These are phyloP conservation scores for Falco berigora DNA, from an alignment of 2,797 vertebrate genomes.

Conservation along the genomic window DNA sequence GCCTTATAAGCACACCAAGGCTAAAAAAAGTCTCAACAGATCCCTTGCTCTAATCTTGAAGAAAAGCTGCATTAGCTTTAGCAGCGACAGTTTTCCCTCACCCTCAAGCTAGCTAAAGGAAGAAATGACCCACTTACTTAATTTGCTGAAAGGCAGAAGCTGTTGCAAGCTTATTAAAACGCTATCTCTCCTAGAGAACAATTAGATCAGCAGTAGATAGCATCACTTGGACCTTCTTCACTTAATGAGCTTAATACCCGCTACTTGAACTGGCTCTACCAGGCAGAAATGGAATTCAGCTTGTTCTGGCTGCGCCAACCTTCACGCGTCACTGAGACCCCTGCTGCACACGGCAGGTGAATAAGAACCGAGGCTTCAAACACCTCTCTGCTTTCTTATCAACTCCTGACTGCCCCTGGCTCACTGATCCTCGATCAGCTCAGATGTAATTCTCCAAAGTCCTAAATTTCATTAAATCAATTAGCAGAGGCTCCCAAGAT, in stretches of 20 bases:
- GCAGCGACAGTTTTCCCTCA: background rate
- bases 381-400: background rate
- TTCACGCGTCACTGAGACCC: accelerated
- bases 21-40: background rate
- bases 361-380: background rate
- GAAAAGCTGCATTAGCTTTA: background rate
- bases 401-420: background rate
- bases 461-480: background rate
- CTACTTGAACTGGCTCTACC: background rate
- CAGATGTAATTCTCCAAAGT: background rate
- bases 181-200: background rate
- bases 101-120: background rate
- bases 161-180: constrained; percentile 4
- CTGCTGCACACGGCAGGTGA: accelerated
- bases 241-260: background rate
- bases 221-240: background rate
- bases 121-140: constrained; percentile 18
- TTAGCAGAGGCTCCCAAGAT: background rate
- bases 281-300: background rate
- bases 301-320: background rate
- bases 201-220: background rate
- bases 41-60: background rate
- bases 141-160: constrained; percentile 18
- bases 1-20: background rate
- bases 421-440: background rate